Evolutionary conservation across 2,888 invertebrate genomes (phyloP), one percentile per base, ranked within the genome.

Genomic region (Melanostoma mellinum): DNA sequence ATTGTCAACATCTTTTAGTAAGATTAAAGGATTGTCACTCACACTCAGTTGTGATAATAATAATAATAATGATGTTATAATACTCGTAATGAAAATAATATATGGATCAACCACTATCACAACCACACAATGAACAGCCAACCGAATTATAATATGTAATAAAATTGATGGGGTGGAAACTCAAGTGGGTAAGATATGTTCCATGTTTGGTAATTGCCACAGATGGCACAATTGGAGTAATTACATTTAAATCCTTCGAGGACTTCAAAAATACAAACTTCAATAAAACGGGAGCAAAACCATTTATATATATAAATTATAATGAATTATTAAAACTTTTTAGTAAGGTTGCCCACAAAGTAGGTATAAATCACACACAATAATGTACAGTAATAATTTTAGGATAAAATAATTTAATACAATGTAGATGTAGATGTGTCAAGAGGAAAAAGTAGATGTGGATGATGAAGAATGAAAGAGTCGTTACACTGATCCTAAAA

Each of bases 181-280:
- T 82, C 61, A 82, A 82, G 81, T 73, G 73, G 78, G 77, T 78
- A 77, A 82, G 60, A 82, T 75, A 79, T 38, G 50, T 77, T 82
- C 61, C 56, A 50, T 82, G 73, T 82, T 52, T 55, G 10, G 87
- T 89, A 91, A 90, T 91, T 91, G 90, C 90, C 91, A 90, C 91
- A 91, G 91, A 91, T 91, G 91, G 91, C 89, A 89, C 91, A 91
- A 91, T 91, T 91, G 90, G 88, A 90, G 90, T 91, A 91, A 91
- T 91, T 91, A 90, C 90, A 89, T 89, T 87, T 88, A 88, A 90
- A 90, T 89, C 90, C 90, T 89, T 88, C 20, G 87, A 89, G 90
- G 90, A 89, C 88, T 89, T 60, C 56, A 78, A 53, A 72, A 67
- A 56, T 72, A 72, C 40, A 2, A 60, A 38, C 48, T 55, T 33